Percentiles rank a stretch among this genome's conserved stretches.
phyloP scores from a whole-genome alignment of 2,797 vertebrate species.

The Ctenopoma multispine region DNA sequence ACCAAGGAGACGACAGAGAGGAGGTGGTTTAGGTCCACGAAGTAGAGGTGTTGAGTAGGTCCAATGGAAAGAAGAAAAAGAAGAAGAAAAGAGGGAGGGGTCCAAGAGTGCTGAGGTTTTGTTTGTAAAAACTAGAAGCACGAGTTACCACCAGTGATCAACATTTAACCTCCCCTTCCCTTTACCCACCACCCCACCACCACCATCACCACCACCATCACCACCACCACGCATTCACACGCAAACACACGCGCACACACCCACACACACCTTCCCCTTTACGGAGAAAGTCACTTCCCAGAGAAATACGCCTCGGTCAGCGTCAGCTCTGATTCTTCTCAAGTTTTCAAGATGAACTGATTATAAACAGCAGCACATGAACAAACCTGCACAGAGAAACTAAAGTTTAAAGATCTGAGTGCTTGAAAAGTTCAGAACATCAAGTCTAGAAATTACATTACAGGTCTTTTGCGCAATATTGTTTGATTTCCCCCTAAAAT shows the following conservation, averaged over 20 bases:
- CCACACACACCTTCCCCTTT: neutral
- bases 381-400: slow-evolving; percentile 45
- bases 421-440: slow-evolving; percentile 48
- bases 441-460: slow-evolving; percentile 42
- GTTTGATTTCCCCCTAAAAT: slow-evolving; percentile 22
- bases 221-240: neutral
- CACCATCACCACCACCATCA: no score
- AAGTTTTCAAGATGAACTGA: slow-evolving; percentile 62
- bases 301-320: slow-evolving; percentile 33
- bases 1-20: slow-evolving; percentile 36
- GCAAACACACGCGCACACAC: neutral
- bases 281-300: slow-evolving; percentile 1
- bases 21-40: slow-evolving; percentile 69
- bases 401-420: slow-evolving; percentile 23
- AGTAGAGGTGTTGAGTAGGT: slow-evolving; percentile 66
- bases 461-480: slow-evolving; percentile 37
- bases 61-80: slow-evolving; percentile 51
- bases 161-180: slow-evolving; percentile 10
- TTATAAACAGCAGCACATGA: slow-evolving; percentile 76
- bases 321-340: slow-evolving; percentile 54
- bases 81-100: neutral
- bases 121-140: slow-evolving; percentile 53
- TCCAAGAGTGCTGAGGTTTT: slow-evolving; percentile 60
- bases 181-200: no score
- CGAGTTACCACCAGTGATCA: slow-evolving; percentile 40